A percentile compares a stretch with the other conserved stretches of the same genome.
phyloP scores from a whole-genome alignment of 2,888 invertebrate genomes.

The Anorthoa munda region DNA sequence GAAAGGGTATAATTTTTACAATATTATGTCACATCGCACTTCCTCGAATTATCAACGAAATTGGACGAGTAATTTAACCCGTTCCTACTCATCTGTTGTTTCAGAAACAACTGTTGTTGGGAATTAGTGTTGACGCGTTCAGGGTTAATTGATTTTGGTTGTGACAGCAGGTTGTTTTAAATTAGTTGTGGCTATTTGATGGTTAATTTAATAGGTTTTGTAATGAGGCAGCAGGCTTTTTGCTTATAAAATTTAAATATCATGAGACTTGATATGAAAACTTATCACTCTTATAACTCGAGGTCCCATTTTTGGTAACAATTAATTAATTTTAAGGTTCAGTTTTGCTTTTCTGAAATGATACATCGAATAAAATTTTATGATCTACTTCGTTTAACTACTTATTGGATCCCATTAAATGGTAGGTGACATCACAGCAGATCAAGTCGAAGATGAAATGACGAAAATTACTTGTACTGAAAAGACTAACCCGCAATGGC shows the following conservation, averaged over 20 bases:
- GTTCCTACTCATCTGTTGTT: conserved; percentile 63
- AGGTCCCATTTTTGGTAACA: conserved; percentile 2
- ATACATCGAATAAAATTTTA: background rate
- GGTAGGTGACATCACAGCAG: background rate
- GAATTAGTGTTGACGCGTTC: conserved; percentile 54
- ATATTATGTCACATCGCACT: conserved; percentile 74
- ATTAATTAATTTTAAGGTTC: background rate
- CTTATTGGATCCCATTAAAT: background rate
- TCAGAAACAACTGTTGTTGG: conserved; percentile 56
- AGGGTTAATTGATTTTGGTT: conserved; percentile 51
- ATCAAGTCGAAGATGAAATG: background rate
- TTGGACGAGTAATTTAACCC: conserved; percentile 67
- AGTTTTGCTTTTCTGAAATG: background rate
- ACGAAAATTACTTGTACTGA: background rate
- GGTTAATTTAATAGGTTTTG: conserved; percentile 21
- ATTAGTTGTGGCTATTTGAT: conserved; percentile 24
- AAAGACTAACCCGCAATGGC: background rate
- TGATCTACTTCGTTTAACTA: background rate
- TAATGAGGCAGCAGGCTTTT: conserved; percentile 2
- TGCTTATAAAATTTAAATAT: conserved; percentile 4
- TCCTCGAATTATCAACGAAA: conserved; percentile 65
- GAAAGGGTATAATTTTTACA: conserved; percentile 73
- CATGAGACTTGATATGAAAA: background rate
- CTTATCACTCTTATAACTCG: background rate
- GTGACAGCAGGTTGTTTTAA: conserved; percentile 48